phyloP scores from a whole-genome alignment of 2,113 vertebrate genomes.

The Thalassoma bifasciatum region DNA sequence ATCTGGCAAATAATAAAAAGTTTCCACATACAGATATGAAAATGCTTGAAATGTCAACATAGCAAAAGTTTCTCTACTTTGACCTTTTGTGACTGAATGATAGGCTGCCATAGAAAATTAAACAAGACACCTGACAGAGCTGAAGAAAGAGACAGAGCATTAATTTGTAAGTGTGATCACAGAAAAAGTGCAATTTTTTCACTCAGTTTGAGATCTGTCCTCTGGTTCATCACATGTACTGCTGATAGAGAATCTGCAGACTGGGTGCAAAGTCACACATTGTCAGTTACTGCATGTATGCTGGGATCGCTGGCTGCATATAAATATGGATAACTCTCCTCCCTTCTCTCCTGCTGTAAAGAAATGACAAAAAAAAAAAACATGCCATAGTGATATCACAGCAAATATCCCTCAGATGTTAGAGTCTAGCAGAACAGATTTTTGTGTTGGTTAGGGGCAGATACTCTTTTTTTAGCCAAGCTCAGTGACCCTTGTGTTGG shows the following conservation, averaged over 20 bases:
- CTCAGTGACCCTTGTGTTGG: no score
- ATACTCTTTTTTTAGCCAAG: no score
- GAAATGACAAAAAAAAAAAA: no score
- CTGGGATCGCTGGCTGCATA: no score
- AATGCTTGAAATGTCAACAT: conserved; percentile 4
- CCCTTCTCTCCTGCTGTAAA: no score
- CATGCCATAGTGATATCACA: no score
- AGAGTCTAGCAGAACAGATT: no score
- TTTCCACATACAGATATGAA: background rate
- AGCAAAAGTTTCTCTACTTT: background rate
- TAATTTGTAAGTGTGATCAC: background rate
- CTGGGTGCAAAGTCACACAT: background rate
- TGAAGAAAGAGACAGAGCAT: background rate
- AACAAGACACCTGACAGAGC: background rate
- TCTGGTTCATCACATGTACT: conserved; percentile 9
- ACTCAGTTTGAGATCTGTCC: conserved; percentile 10
- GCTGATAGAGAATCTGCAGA: background rate
- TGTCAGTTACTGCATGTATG: background rate
- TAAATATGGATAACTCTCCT: no score
- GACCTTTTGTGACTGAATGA: background rate
- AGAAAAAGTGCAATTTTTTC: background rate
- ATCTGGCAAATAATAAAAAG: background rate
- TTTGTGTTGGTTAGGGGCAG: no score
- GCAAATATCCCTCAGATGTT: no score
- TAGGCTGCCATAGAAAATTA: background rate